Evolutionary conservation across 2,888 invertebrate genomes (phyloP), one percentile per base, ranked within the genome.

Genomic region (Pyralis farinalis): DNA sequence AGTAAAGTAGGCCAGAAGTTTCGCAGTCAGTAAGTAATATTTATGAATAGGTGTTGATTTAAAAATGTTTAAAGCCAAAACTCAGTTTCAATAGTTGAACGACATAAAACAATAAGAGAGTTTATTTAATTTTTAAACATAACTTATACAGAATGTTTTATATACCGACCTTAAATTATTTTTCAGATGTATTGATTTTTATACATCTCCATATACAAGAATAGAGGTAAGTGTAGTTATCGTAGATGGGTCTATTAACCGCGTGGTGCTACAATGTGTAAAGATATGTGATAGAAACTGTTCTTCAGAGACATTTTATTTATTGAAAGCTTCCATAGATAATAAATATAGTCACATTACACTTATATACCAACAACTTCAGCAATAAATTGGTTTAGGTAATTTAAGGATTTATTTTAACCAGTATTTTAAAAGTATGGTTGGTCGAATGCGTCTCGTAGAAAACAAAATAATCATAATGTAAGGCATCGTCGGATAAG

Each of bases 181-280:
- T 85, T 84, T 84, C 87, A 86, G 85, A 87, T 84, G 81, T 84
- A 86, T 82, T 85, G 73, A 80, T 83, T 86, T 88, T 86, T 88
- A 83, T 88, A 87, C 83, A 79, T 79, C 84, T 76, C 83, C 81
- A 81, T 87, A 82, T 86, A 87, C 86, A 87, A 83, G 79, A 81
- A 81, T 85, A 86, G 74, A 72, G 81, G 84, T 87, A 87, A 85
- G 85, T 72, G 81, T 87, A 74, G 73, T 58, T 71, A 64, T 59
- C 58, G 76, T 87, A 85, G 86, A 83, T 81, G 86, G 86, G 84
- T 87, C 85, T 85, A 83, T 84, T 87, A 87, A 87, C 82, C 64
- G 88, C 77, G 87, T 86, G 88, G 88, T 88, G 87, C 87, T 88
- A 87, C 82, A 85, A 71, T 66, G 83, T 82, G 85, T 84, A 87